phyloP scores from a whole-genome alignment of 2,113 vertebrate genomes.

The Ascaphus truei region DNA sequence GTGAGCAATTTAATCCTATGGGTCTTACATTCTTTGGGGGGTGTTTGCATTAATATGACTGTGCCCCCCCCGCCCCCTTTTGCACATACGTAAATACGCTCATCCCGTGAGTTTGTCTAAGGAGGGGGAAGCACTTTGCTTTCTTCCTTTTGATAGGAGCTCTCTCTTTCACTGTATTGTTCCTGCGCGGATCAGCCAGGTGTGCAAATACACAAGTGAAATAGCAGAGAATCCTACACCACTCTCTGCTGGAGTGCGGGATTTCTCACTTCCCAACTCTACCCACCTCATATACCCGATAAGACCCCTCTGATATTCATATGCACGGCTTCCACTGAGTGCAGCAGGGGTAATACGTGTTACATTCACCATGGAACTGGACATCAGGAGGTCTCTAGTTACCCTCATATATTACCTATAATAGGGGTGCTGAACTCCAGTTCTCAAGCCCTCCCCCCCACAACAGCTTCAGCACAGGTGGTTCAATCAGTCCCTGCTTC shows the following conservation, averaged over 20 bases:
- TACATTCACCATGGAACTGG: no score
- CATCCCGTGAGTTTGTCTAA: slow-evolving; percentile 1
- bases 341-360: no score
- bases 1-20: background rate
- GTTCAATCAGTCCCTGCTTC: no score
- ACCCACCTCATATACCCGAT: no score
- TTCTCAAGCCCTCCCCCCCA: no score
- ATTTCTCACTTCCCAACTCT: background rate
- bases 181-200: slow-evolving; percentile 3
- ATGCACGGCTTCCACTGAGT: no score
- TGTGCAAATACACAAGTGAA: slow-evolving; percentile 31
- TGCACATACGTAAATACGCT: slow-evolving; percentile 21
- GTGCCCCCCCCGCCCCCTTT: slow-evolving; percentile 3
- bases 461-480: no score
- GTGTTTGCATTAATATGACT: slow-evolving; percentile 19
- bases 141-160: slow-evolving; percentile 17
- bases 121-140: background rate
- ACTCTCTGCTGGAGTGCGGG: no score
- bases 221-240: slow-evolving; percentile 4
- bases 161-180: background rate
- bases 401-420: no score
- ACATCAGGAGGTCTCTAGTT: no score
- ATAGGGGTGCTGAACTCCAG: no score
- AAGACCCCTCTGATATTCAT: no score
- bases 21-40: slow-evolving; percentile 15